Evolutionary conservation across 2,888 invertebrate genomes (phyloP), one percentile per base, ranked within the genome.

Genomic region (Pyrrhia umbra): DNA sequence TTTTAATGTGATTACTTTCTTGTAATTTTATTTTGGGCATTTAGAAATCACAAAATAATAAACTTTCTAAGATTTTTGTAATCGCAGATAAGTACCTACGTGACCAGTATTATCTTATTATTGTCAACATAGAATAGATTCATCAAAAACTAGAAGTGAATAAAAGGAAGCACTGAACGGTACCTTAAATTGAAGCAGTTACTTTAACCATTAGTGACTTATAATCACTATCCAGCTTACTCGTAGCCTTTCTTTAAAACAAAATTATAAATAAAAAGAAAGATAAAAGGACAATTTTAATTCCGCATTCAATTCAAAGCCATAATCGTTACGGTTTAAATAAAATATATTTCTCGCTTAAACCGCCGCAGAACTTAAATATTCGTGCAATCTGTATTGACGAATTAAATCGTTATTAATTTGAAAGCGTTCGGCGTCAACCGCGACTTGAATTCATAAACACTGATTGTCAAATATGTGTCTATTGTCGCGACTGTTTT

Each of bases 371-470:
- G 43, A 49, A 72, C 39, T 58, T 52, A 37, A 68, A 72, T 56
- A 60, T 70, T 57, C 56, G 45, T 47, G 57, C 55, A 18, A 59
- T 75, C 42, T 27, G 60, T 64, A 56, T 75, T 64, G 68, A 68
- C 46, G 75, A 75, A 75, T 73, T 75, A 75, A 75, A 69, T 73
- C 73, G 69, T 72, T 75, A 75, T 75, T 75, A 75, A 75, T 75
- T 73, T 54, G 73, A 52, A 9, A 60, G 49, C 58, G 62, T 54
- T 63, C 55, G 49, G 25, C 49, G 56, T 20, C 46, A 42, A 21
- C 40, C 75, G 46, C 42, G 64, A 56, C 76, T 75, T 75, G 75
- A 75, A 75, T 75, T 54, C 20, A 69, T 73, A 75, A 75, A 75
- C 58, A 42, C 50, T 46, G 56, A 25, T 58, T 68, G 72, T 68